Evolutionary conservation across 2,888 invertebrate species (phyloP).

Genomic region (Noctua comes): DNA sequence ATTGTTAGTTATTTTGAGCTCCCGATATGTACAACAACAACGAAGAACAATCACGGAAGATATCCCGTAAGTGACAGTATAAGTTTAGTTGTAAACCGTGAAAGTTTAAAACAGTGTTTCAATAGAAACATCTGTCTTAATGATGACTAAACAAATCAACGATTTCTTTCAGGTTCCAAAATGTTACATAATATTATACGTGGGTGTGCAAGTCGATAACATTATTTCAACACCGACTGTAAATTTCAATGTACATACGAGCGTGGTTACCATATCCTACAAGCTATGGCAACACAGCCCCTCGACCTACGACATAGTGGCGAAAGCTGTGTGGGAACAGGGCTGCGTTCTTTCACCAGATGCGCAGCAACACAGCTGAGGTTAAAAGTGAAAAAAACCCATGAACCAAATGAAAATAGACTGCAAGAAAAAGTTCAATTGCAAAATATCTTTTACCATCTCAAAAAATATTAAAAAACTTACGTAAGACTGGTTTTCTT

Average conservation of each 20-base stretch:
- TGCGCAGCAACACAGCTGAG: background rate
- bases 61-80: too few relatives aligned
- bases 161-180: conserved; percentile 34
- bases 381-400: background rate
- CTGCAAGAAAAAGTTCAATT: background rate
- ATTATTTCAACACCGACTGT: conserved; percentile 34
- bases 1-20: too few relatives aligned
- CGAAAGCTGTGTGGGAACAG: conserved; percentile 23
- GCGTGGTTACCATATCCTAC: conserved; percentile 26
- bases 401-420: background rate
- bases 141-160: conserved; percentile 1
- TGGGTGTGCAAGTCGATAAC: conserved; percentile 36
- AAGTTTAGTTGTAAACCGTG: too few relatives aligned
- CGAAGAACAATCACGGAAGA: too few relatives aligned
- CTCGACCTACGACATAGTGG: conserved; percentile 29
- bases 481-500: conserved; percentile 14
- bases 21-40: too few relatives aligned
- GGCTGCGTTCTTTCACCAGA: background rate
- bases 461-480: background rate
- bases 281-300: conserved; percentile 30
- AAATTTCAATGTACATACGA: conserved; percentile 8
- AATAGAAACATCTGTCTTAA: background rate
- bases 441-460: background rate
- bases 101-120: too few relatives aligned
- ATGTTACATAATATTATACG: conserved; percentile 26